Conservation (phyloP, 2,797 vertebrate species). For the Dendrocincla fuliginosa region DNA sequence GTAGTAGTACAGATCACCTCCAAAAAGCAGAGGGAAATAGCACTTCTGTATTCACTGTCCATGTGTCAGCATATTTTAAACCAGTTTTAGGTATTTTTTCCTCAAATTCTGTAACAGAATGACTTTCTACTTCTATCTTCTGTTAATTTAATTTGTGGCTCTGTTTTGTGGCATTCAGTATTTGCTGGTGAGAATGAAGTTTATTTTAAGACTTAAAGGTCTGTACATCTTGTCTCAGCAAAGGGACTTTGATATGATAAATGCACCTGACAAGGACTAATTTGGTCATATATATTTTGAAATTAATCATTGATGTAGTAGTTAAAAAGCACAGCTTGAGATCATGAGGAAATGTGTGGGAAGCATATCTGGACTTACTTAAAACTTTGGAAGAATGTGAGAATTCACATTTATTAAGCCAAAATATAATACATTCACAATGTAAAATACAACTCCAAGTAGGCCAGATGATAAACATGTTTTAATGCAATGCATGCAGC, state of each 20-base stretch:
- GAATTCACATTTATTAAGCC: conserved; percentile 54
- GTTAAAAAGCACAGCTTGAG: conserved; percentile 6
- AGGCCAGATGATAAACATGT: conserved; percentile 45
- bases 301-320: not conserved
- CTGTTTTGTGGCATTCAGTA: not conserved
- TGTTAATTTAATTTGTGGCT: not conserved
- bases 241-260: not conserved
- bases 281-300: not conserved
- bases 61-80: not conserved
- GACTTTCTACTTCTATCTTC: not conserved
- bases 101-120: not conserved
- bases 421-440: conserved; percentile 56
- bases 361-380: conserved; percentile 38
- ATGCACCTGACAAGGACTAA: not conserved
- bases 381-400: conserved; percentile 49
- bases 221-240: not conserved
- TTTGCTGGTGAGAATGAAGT: not conserved
- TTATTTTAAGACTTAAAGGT: not conserved
- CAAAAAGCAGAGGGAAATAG: not conserved
- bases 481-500: conserved; percentile 48
- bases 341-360: conserved; percentile 25
- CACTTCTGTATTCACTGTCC: not conserved
- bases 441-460: conserved; percentile 46
- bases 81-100: not conserved
- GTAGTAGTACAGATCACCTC: not conserved